Percentiles rank a stretch among this genome's conserved stretches.
phyloP scores from a whole-genome alignment of 1,140 invertebrate species.

The Drosophila pallidifrons region DNA sequence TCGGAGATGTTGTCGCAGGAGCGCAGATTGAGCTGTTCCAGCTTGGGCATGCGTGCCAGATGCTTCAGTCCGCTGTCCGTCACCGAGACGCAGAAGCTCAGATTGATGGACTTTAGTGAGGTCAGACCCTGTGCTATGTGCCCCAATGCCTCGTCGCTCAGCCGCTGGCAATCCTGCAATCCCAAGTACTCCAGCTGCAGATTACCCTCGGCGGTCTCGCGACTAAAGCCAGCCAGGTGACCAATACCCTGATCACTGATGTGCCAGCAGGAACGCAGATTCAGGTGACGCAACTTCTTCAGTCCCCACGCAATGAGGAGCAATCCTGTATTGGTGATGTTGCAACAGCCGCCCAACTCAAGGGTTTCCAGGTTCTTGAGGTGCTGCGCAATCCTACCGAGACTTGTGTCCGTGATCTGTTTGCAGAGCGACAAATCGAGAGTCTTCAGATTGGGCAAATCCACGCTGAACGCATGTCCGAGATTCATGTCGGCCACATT shows the following conservation, averaged over 20 bases:
- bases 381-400: constrained; percentile 93
- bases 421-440: constrained; percentile 97
- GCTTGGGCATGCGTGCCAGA: constrained; percentile 92
- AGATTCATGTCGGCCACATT: constrained; percentile 94
- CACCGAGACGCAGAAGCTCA: constrained; percentile 97
- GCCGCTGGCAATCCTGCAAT: constrained; percentile 96
- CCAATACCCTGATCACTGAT: constrained; percentile 95
- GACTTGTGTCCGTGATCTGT: constrained; percentile 94
- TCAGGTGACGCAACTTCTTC: constrained; percentile 92
- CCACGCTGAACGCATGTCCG: constrained; percentile 91
- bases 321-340: constrained; percentile 95
- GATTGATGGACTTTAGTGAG: constrained; percentile 92
- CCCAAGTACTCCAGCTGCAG: constrained; percentile 92
- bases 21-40: constrained; percentile 95
- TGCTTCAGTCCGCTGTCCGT: constrained; percentile 96
- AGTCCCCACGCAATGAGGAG: constrained; percentile 94
- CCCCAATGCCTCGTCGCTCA: constrained; percentile 95
- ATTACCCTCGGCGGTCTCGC: constrained; percentile 89
- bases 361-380: constrained; percentile 95
- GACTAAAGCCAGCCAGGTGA: constrained; percentile 91
- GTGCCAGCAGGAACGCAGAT: constrained; percentile 96
- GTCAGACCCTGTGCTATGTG: constrained; percentile 93
- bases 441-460: constrained; percentile 90
- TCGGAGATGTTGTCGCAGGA: constrained; percentile 98
- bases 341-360: constrained; percentile 95